Base-by-base conservation (phyloP, 2,113 vertebrate genomes). In the Probosciger aterrimus region DNA sequence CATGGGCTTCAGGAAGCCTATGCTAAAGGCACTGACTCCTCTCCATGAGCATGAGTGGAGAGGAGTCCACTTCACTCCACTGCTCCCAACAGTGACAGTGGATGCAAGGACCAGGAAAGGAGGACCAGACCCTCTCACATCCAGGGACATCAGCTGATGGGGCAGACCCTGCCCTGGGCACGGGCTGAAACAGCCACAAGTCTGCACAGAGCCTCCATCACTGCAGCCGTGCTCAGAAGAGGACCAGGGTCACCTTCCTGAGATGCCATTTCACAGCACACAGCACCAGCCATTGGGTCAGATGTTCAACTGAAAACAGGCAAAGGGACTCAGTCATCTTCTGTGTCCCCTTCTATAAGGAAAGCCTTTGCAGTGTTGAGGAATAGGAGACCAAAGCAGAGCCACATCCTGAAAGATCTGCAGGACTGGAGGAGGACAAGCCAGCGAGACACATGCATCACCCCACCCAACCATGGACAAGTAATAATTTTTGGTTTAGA, bases 1-100 rank as follows among this genome's bases (percentile, higher is more conserved):
- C 5, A 7, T 2, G 0, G 14, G 24, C 2, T 49, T 57, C 4
- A n/a, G 76, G 49, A 47, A 69, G 33, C 28, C 62, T 46, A 18
- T 46, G 24, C 13, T 86, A 16, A 50, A 67, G 63, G 49, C 50
- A 31, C 37, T 33, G 44, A 70, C 55, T 30, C 47, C 68, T 35
- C 30, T 37, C 53, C 65, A 4, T 0, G 2, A 76, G 35, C 47
- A 55, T 0, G 0, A 46, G 67, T 31, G 75, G n/a, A n/a, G n/a
- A n/a, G n/a, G n/a, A n/a, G 28, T 39, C 5, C 67, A 1, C 46
- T 57, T 50, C 23, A 31, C 18, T 33, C 37, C 31, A 14, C 18
- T 39, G 68, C 41, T 30, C 73, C 55, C 50, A 60, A 11, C 63
- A 30, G n/a, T 2, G 9, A 25, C 5, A 18, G 13, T 23, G 28